Evolutionary conservation across 2,888 invertebrate genomes (phyloP).

Genomic region (Phyllotreta striolata): DNA sequence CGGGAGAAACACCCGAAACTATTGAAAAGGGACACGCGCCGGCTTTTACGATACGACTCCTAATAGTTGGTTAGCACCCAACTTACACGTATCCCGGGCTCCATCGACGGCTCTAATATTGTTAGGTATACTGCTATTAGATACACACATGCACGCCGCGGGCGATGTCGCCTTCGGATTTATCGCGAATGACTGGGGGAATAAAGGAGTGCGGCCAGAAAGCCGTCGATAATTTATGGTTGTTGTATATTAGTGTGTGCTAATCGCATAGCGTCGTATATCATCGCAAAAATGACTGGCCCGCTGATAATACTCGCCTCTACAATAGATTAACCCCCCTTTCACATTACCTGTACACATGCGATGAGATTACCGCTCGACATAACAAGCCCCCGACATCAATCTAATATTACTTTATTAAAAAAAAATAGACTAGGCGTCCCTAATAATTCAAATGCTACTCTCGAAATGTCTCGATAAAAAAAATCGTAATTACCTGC

Average conservation of each 20-base stretch:
- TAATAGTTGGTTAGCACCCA: slow-evolving; percentile 51
- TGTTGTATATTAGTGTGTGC: slow-evolving; percentile 26
- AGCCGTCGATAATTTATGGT: slow-evolving; percentile 34
- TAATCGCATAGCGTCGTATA: slow-evolving; percentile 31
- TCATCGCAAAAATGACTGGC: slow-evolving; percentile 28
- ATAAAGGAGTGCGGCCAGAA: slow-evolving; percentile 22
- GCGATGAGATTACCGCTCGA: no score
- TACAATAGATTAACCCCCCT: slow-evolving; percentile 1
- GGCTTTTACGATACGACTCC: slow-evolving; percentile 49
- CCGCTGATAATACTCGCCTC: slow-evolving; percentile 8
- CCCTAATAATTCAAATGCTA: not conserved
- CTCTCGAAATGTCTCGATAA: not conserved
- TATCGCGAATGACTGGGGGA: slow-evolving; percentile 22
- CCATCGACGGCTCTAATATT: slow-evolving; percentile 51
- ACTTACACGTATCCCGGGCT: slow-evolving; percentile 45
- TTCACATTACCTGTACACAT: no score
- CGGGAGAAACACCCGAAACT: slow-evolving; percentile 42
- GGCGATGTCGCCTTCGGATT: slow-evolving; percentile 30
- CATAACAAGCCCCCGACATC: no score
- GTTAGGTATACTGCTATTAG: slow-evolving; percentile 46
- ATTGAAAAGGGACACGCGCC: slow-evolving; percentile 49
- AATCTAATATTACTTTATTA: no score
- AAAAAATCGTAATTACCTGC: not conserved
- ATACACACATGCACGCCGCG: slow-evolving; percentile 38
- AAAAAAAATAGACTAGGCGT: no score